These are phyloP conservation scores for Pseudolaguvia tuberculata DNA, from an alignment of 2,113 vertebrate genomes.

Conservation along the genomic window DNA sequence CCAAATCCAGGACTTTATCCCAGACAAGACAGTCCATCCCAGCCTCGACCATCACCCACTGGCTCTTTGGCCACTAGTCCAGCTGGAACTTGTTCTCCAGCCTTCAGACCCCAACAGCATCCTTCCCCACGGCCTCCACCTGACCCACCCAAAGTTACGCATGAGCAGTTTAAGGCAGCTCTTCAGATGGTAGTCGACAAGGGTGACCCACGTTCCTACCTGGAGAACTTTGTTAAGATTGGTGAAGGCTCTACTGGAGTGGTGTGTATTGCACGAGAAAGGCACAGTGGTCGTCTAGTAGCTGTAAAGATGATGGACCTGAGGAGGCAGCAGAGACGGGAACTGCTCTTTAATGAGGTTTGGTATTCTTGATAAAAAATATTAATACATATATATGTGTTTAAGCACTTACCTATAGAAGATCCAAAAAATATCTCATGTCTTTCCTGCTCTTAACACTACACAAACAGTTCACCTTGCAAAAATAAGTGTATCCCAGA, in stretches of 20 bases:
- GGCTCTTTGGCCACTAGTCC: slow-evolving; percentile 85
- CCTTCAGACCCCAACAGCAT: slow-evolving; percentile 79
- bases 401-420: no score
- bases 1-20: slow-evolving; percentile 62
- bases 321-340: slow-evolving; percentile 90
- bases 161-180: slow-evolving; percentile 95
- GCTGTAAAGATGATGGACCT: slow-evolving; percentile 99
- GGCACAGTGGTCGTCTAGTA: slow-evolving; percentile 89
- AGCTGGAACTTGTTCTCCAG: slow-evolving; percentile 84
- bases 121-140: slow-evolving; percentile 68
- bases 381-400: no score
- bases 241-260: slow-evolving; percentile 96
- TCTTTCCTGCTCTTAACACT: no score
- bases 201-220: slow-evolving; percentile 83
- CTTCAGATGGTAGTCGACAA: slow-evolving; percentile 97
- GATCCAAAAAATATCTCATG: no score
- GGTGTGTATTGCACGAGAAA: slow-evolving; percentile 91
- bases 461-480: no score
- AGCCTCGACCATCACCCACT: slow-evolving; percentile 81
- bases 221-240: slow-evolving; percentile 95
- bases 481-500: no score
- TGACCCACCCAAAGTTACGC: slow-evolving; percentile 85
- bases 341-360: slow-evolving; percentile 97
- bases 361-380: not conserved
- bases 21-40: slow-evolving; percentile 75